These are phyloP conservation scores for Coregonus suidteri DNA, from an alignment of 2,797 vertebrate genomes.

Conservation along the genomic window DNA sequence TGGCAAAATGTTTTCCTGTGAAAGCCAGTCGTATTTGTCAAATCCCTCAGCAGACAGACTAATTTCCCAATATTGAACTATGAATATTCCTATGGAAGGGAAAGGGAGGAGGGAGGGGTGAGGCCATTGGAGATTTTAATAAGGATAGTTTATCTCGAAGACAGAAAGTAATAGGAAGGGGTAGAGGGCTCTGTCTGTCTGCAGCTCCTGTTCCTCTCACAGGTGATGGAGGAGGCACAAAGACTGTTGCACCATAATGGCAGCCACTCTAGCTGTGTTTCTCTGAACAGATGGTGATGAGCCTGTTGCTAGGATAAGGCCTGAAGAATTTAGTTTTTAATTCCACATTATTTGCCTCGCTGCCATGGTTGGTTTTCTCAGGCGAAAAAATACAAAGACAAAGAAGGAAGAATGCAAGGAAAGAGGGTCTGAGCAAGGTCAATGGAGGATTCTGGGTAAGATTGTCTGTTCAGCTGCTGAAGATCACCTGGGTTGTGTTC, in stretches of 20 bases:
- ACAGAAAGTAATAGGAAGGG: background rate
- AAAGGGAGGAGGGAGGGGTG: slow-evolving; percentile 40
- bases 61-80: slow-evolving; percentile 70
- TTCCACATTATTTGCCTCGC: slow-evolving; percentile 92
- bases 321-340: slow-evolving; percentile 92
- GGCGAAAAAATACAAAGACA: slow-evolving; percentile 71
- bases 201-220: slow-evolving; percentile 68
- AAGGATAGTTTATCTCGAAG: slow-evolving; percentile 72
- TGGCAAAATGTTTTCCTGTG: slow-evolving; percentile 65
- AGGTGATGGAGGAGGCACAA: slow-evolving; percentile 80
- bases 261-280: slow-evolving; percentile 78
- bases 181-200: slow-evolving; percentile 56
- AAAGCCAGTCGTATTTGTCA: slow-evolving; percentile 70
- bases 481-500: slow-evolving; percentile 82
- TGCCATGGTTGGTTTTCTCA: slow-evolving; percentile 82
- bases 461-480: slow-evolving; percentile 82
- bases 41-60: slow-evolving; percentile 66
- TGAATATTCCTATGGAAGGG: slow-evolving; percentile 67
- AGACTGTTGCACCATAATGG: slow-evolving; percentile 86
- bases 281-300: slow-evolving; percentile 89
- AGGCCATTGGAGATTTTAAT: slow-evolving; percentile 54
- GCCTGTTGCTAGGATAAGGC: slow-evolving; percentile 90
- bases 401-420: slow-evolving; percentile 50
- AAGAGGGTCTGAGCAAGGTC: slow-evolving; percentile 72
- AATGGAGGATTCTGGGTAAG: slow-evolving; percentile 78